Evolutionary conservation across 2,797 vertebrate species (phyloP).

Genomic region (Pipistrellus pipistrellus): DNA sequence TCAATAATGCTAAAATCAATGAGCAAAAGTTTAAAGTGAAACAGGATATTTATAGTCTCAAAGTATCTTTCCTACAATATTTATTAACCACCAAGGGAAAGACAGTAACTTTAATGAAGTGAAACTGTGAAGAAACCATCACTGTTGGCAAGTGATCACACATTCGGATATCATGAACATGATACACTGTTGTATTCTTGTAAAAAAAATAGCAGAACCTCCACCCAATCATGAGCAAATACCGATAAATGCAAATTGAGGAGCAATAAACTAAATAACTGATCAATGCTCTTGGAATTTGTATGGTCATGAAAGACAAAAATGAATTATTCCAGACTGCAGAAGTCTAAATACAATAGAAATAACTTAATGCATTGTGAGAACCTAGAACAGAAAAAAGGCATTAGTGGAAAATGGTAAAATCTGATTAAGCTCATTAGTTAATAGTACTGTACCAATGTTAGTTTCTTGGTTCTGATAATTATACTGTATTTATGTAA

Average conservation of each 20-base stretch:
- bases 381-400: not conserved
- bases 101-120: not conserved
- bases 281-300: not conserved
- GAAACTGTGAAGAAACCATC: not conserved
- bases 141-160: not conserved
- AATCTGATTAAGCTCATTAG: not conserved
- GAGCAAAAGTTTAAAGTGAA: not conserved
- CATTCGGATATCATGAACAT: fast-evolving
- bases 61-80: not conserved
- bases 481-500: not conserved
- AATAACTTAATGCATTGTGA: not conserved
- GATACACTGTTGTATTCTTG: not conserved
- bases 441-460: no score
- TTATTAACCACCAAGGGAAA: not conserved
- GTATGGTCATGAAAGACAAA: not conserved
- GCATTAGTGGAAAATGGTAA: not conserved
- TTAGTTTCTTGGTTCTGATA: not conserved
- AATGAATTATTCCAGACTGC: not conserved
- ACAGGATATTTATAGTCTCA: not conserved
- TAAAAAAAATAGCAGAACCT: no score
- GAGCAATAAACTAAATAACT: not conserved
- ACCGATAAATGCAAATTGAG: not conserved
- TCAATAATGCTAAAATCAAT: not conserved
- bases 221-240: not conserved
- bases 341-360: not conserved